A percentile compares a stretch with the other conserved stretches of the same genome.
These are phyloP conservation scores for Argyrosomus japonicus DNA, from an alignment of 2,113 vertebrate genomes.

Conservation along the genomic window DNA sequence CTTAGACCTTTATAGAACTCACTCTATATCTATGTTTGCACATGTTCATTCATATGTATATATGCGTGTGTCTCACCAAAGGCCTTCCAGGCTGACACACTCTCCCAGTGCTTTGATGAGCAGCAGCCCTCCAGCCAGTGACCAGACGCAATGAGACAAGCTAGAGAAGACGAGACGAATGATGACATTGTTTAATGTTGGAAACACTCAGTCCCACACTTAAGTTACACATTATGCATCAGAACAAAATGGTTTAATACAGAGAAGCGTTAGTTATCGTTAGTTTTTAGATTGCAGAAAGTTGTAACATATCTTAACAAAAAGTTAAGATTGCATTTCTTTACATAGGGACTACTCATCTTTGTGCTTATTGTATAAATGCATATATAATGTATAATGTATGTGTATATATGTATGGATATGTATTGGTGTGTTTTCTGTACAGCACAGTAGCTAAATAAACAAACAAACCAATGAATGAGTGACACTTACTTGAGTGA, in stretches of 20 bases:
- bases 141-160: constrained; percentile 72
- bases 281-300: not conserved
- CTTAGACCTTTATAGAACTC: not conserved
- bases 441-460: too few species aligned
- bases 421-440: too few species aligned
- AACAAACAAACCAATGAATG: too few species aligned
- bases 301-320: too few species aligned
- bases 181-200: not conserved
- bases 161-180: constrained; percentile 54
- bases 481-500: constrained; percentile 80
- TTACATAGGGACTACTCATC: too few species aligned
- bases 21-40: not conserved
- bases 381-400: too few species aligned
- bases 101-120: constrained; percentile 65
- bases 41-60: not conserved
- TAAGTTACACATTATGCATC: too few species aligned
- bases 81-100: constrained; percentile 66
- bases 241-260: too few species aligned
- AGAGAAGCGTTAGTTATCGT: too few species aligned
- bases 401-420: too few species aligned
- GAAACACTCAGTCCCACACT: not conserved
- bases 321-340: too few species aligned
- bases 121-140: constrained; percentile 44
- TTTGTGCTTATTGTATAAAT: too few species aligned
- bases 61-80: constrained; percentile 66